phyloP scores from a whole-genome alignment of 2,113 vertebrate genomes.

The Piaya cayana region DNA sequence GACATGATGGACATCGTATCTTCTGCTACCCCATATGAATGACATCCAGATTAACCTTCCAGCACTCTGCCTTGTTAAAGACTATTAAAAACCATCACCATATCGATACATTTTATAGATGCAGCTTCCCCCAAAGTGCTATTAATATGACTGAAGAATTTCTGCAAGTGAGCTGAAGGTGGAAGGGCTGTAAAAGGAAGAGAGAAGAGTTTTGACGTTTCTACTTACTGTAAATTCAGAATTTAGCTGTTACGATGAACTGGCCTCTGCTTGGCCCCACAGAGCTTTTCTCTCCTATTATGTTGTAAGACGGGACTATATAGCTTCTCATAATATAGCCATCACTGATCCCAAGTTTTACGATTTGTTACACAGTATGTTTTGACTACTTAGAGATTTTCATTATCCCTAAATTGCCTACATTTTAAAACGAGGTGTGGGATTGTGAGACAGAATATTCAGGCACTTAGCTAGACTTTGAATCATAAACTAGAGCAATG shows the following conservation, averaged over 20 bases:
- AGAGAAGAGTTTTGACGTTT: not conserved
- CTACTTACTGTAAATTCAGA: not conserved
- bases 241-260: not conserved
- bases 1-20: not conserved
- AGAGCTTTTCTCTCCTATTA: not conserved
- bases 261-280: not conserved
- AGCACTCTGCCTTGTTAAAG: not conserved
- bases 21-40: not conserved
- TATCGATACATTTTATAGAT: not conserved
- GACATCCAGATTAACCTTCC: not conserved
- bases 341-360: not conserved
- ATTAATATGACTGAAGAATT: not conserved
- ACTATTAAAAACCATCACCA: not conserved
- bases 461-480: constrained; percentile 36
- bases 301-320: not conserved
- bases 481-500: constrained; percentile 36
- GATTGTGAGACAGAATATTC: constrained; percentile 12
- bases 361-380: not conserved
- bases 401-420: constrained; percentile 42
- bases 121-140: not conserved
- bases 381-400: constrained; percentile 33
- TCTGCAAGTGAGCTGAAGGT: not conserved
- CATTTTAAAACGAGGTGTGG: constrained; percentile 51
- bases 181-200: not conserved
- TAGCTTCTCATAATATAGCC: not conserved